Evolutionary conservation across 2,113 vertebrate genomes (phyloP).

Genomic region (Oryzias celebensis): DNA sequence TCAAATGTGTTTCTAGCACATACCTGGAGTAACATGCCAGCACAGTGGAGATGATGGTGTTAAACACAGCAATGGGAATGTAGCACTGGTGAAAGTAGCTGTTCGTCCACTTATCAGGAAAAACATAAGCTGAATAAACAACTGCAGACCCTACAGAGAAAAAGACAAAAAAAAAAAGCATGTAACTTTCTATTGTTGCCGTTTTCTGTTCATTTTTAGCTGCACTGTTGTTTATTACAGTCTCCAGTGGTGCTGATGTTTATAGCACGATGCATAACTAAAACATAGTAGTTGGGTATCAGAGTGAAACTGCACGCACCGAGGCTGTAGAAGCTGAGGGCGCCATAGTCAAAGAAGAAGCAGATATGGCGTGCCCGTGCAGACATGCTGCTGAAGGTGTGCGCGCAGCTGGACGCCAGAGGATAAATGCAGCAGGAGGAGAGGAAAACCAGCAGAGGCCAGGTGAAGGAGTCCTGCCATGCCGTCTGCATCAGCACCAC

Average conservation of each 20-base stretch:
- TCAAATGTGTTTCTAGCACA: not conserved
- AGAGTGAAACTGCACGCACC: conserved; percentile 65
- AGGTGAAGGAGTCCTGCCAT: conserved; percentile 72
- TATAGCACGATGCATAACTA: too few relatives aligned
- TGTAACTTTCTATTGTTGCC: too few relatives aligned
- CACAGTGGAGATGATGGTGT: conserved; percentile 78
- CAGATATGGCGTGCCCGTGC: conserved; percentile 79
- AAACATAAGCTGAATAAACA: conserved; percentile 85
- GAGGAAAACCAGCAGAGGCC: conserved; percentile 83
- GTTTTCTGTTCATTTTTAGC: too few relatives aligned
- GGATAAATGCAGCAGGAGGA: conserved; percentile 84
- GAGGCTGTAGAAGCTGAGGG: conserved; percentile 83
- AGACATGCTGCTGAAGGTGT: conserved; percentile 87
- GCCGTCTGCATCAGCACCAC: conserved; percentile 67
- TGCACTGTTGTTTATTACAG: too few relatives aligned
- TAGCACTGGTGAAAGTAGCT: conserved; percentile 82
- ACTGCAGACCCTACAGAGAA: conserved; percentile 84
- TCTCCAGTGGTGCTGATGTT: too few relatives aligned
- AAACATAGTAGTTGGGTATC: not conserved
- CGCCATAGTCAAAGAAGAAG: conserved; percentile 87
- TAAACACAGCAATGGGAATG: conserved; percentile 77
- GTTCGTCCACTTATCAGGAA: conserved; percentile 83
- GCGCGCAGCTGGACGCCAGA: conserved; percentile 84
- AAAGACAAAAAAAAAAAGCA: not conserved
- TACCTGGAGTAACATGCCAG: conserved; percentile 95